phyloP scores from a whole-genome alignment of 92 coral and sea anemone genomes.

The Porites divaricata region DNA sequence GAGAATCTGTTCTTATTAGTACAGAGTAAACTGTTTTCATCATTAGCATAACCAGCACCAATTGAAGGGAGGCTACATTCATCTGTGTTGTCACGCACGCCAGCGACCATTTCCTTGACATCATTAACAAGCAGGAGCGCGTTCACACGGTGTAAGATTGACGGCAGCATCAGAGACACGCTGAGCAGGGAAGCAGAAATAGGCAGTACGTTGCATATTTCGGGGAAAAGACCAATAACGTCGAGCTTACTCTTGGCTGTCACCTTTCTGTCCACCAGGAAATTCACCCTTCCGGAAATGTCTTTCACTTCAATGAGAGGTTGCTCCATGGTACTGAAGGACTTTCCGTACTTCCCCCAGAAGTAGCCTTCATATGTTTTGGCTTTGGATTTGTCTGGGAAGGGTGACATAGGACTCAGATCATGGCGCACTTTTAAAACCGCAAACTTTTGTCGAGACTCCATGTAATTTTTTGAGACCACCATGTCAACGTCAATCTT shows the following conservation, averaged over 20 bases:
- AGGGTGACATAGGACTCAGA: constrained; percentile 60
- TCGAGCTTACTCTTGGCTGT: constrained; percentile 36
- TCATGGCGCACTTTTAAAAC: constrained; percentile 59
- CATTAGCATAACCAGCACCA: constrained; percentile 20
- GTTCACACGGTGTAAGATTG: constrained; percentile 73
- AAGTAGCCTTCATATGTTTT: constrained; percentile 77
- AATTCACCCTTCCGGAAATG: constrained; percentile 61
- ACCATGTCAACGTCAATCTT: constrained; percentile 5
- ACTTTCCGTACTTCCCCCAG: constrained; percentile 32
- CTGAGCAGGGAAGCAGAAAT: constrained; percentile 65
- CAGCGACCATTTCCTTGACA: constrained; percentile 60
- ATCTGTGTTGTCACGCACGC: constrained; percentile 16
- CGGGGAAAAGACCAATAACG: constrained; percentile 73
- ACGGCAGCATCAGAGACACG: constrained; percentile 74
- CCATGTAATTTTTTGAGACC: constrained; percentile 14
- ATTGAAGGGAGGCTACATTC: constrained; percentile 29
- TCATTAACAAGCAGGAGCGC: constrained; percentile 76
- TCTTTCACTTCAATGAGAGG: constrained; percentile 71
- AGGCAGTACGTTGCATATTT: constrained; percentile 59
- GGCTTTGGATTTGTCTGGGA: constrained; percentile 80
- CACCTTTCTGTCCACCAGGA: constrained; percentile 69
- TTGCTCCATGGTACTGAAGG: constrained; percentile 51
- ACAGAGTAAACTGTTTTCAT: constrained; percentile 10
- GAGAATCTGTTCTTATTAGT: background rate
- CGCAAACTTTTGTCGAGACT: constrained; percentile 34